Percentiles rank a stretch among this genome's conserved stretches.
These are phyloP conservation scores for Calyptomena viridis DNA, from an alignment of 2,113 vertebrate genomes.

Conservation along the genomic window DNA sequence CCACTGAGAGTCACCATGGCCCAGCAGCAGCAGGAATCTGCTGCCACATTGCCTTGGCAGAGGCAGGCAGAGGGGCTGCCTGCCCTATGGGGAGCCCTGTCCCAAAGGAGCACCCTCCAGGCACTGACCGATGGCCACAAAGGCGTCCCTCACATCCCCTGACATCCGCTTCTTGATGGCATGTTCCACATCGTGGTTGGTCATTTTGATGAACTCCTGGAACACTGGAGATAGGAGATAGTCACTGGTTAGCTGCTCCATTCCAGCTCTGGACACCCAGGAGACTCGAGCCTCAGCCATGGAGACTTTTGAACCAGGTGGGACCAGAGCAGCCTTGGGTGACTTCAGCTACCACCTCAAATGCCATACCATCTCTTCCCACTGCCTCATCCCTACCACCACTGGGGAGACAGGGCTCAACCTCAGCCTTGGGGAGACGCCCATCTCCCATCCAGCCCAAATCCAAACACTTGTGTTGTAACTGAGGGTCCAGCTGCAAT, in stretches of 20 bases:
- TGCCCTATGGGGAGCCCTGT: neutral
- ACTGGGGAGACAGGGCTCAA: neutral
- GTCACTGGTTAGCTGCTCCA: neutral
- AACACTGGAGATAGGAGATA: conserved; percentile 82
- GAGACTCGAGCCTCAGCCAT: fast-evolving
- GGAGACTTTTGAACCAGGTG: neutral
- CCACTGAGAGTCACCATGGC: neutral
- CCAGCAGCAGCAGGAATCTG: neutral
- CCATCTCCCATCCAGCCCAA: neutral
- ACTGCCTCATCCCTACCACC: neutral
- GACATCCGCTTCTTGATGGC: conserved; percentile 95
- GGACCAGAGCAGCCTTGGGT: neutral
- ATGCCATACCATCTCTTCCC: neutral
- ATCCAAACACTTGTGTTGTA: neutral
- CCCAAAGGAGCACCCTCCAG: fast-evolving
- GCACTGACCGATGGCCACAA: conserved; percentile 88
- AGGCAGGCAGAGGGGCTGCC: neutral
- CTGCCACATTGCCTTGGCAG: neutral
- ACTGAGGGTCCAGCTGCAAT: too few relatives aligned
- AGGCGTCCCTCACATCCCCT: conserved; percentile 86
- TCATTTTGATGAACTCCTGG: conserved; percentile 91
- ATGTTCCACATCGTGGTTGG: conserved; percentile 94
- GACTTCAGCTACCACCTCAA: neutral
- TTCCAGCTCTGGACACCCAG: neutral
- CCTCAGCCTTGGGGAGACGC: neutral